Conservation (phyloP, 2,113 vertebrate genomes). For the Scytalopus superciliaris region DNA sequence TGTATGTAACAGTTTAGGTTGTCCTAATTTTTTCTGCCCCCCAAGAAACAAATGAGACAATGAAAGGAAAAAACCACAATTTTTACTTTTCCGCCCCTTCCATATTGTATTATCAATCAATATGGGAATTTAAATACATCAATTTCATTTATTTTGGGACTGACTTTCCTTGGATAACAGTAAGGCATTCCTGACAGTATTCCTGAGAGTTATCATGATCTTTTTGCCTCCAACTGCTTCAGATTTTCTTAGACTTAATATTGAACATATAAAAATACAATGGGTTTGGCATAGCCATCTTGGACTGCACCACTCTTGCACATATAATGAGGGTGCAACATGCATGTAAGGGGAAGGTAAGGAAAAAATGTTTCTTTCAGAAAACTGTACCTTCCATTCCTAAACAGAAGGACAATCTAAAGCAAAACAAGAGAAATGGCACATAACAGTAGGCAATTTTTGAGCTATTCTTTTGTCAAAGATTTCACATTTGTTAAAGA, state of each 20-base stretch:
- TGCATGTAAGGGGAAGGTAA: neutral
- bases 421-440: neutral
- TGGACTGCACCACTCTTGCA: neutral
- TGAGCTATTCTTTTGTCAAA: constrained; percentile 7
- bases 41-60: neutral
- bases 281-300: neutral
- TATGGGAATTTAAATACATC: neutral
- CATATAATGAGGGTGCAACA: neutral
- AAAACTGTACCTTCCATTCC: neutral
- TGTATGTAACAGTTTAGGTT: accelerated
- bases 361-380: neutral
- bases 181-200: neutral
- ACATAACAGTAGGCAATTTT: neutral
- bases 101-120: neutral
- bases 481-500: neutral
- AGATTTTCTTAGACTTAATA: neutral
- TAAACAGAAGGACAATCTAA: neutral
- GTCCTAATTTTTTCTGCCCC: neutral
- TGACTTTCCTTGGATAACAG: neutral
- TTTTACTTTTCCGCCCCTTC: neutral
- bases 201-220: neutral
- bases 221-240: neutral
- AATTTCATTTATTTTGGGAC: neutral
- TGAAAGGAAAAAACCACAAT: neutral
- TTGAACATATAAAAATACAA: neutral